Base-by-base conservation (phyloP, 2,888 invertebrate genomes). In the Aphidius colemani region DNA sequence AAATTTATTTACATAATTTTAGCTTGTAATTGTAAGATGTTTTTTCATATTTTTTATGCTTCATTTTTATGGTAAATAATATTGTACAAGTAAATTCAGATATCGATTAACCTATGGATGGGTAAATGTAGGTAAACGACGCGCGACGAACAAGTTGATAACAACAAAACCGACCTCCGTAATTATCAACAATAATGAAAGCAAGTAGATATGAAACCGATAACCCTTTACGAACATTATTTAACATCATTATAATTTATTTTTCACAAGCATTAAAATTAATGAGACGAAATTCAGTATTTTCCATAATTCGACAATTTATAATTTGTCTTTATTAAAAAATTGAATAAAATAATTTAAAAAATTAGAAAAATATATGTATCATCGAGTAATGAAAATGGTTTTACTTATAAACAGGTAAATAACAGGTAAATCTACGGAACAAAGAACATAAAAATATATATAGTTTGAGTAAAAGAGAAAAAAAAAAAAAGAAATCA, bases 31-130 rank as follows among this genome's bases (percentile, higher is more conserved):
- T 13, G 13, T 18, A 1, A 18, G 2, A 2, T 1, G 13, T 30
- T 30, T 30, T 30, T 30, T 30, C 3, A 30, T 5, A 30, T 11
- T 18, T 18, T 13, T 10, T 30, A 50, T 49, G 11, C 13, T 30
- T 30, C 5, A 30, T 30, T 30, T 30, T 30, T 41, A 11, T 30
- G 41, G 44, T 45, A 39, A 13, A 53, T 9, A 53, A 46, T n/a
- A n/a, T 44, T 45, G 39, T 46, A 13, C 59, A 30, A 13, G 56
- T 46, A 56, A 51, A 53, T 46, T 55, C 61, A 53, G 49, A 55
- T 48, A 61, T 61, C 55, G 61, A 61, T 61, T 46, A 53, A 55
- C 53, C 18, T 43, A 53, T 30, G 5, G 53, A 61, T 40, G 55
- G 48, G 55, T 9, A 59, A 50, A 45, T 8, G 48, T 10, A 46